Evolutionary conservation across 2,888 invertebrate species (phyloP).

Genomic region (Melanostoma scalare): DNA sequence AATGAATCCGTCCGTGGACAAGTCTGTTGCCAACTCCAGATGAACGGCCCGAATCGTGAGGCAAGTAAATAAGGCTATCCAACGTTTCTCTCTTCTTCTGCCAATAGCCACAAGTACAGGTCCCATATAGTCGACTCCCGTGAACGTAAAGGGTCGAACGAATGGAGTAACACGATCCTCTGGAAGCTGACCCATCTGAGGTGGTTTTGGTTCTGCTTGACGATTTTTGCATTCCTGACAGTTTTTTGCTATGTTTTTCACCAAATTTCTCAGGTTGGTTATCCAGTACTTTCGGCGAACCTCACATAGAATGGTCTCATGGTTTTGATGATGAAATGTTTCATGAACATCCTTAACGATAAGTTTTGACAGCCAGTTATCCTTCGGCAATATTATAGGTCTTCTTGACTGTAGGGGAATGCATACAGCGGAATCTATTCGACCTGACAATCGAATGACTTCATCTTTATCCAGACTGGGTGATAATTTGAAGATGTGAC

Average conservation of each 20-base stretch:
- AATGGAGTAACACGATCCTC: slow-evolving; percentile 5
- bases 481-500: neutral
- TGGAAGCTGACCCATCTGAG: slow-evolving; percentile 11
- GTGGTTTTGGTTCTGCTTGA: neutral
- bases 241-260: neutral
- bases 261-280: neutral
- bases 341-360: slow-evolving; percentile 3
- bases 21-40: neutral
- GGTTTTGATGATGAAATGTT: neutral
- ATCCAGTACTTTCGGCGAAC: neutral
- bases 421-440: neutral
- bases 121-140: slow-evolving; percentile 18
- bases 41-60: no score
- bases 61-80: no score
- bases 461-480: slow-evolving; percentile 6
- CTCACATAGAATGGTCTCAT: neutral
- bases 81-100: neutral
- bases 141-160: neutral
- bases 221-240: slow-evolving; percentile 1
- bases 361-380: neutral
- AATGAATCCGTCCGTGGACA: no score
- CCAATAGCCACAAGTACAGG: slow-evolving; percentile 1
- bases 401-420: neutral
- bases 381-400: slow-evolving; percentile 6
- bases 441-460: slow-evolving; percentile 7